Evolutionary conservation across 2,113 vertebrate genomes (phyloP), one percentile per base, ranked within the genome.

Genomic region (Morone saxatilis): DNA sequence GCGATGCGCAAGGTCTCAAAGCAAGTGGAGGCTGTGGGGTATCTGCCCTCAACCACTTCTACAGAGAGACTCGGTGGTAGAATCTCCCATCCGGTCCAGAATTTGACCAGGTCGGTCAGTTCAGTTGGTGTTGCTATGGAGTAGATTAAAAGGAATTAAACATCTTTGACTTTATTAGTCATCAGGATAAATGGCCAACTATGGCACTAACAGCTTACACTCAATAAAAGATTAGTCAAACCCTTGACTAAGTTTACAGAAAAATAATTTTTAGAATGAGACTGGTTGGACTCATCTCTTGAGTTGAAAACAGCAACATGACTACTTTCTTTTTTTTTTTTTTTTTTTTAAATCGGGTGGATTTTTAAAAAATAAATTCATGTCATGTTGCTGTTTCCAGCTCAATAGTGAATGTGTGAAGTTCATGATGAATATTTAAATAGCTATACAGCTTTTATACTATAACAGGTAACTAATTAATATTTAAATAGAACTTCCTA

Each of bases 31-130:
- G 79, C 62, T 67, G 62, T 74, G 5, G 45, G 53, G 62, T 50
- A 57, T 66, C 69, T 73, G 22, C 61, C 45, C 43, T 48, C 6
- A 4, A 74, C 10, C 1, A 67, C 61, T 1, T 74, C 62, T 1
- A 81, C 20, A 10, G 62, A 50, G 20, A 68, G 53, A 51, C 25
- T 74, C 11, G 1, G 5, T 67, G 62, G 69, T 11, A 72, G 50
- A 22, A 80, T 12, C 78, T 66, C 62, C 41, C 20, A 80, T n/a
- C 40, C 50, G 2, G 69, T 36, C 78, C 69, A 72, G 60, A 80
- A 80, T 66, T 80, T 73, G 22, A 80, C 12, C 25, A 73, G 61
- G 7, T 19, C 9, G 2, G 20, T 41, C 56, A 60, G 0, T 50
- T 78, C 60, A 47, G 53, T 60, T 67, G 59, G n/a, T 56, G 48